These are phyloP conservation scores for Geothlypis trichas DNA, from an alignment of 2,113 vertebrate species.

Conservation along the genomic window DNA sequence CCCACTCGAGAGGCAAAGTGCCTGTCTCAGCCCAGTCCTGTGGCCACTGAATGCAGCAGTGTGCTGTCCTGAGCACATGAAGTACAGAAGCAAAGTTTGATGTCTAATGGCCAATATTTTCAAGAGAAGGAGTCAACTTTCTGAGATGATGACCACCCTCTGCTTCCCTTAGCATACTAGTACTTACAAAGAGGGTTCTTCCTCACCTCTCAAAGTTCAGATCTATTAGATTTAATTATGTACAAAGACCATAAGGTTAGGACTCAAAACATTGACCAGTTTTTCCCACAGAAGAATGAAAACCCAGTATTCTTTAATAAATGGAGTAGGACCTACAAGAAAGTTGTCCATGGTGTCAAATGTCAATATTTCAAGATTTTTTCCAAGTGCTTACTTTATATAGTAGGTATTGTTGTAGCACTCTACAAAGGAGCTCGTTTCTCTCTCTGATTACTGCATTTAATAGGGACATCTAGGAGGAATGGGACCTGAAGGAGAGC, in stretches of 20 bases:
- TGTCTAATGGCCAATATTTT: not conserved
- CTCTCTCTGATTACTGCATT: slow-evolving; percentile 52
- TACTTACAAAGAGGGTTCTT: not conserved
- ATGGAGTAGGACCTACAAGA: not conserved
- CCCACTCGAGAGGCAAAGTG: fast-evolving
- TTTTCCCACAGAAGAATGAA: not conserved
- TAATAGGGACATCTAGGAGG: slow-evolving; percentile 85
- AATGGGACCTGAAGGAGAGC: slow-evolving; percentile 87
- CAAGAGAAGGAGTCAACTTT: not conserved
- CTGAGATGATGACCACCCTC: not conserved
- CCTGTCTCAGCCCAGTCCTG: not conserved
- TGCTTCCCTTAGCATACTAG: not conserved
- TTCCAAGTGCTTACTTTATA: not conserved
- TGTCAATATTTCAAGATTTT: not conserved
- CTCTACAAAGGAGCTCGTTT: slow-evolving; percentile 4
- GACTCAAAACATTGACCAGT: not conserved
- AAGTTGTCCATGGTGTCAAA: not conserved
- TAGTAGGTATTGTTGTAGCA: not conserved
- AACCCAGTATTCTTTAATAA: not conserved
- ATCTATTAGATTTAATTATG: not conserved
- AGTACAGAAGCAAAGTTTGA: not conserved
- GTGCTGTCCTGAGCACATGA: not conserved
- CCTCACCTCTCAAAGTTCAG: not conserved
- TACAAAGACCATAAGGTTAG: not conserved
- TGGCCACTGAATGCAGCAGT: not conserved